Evolutionary conservation across 2,113 vertebrate species (phyloP).

Genomic region (Gobius niger): DNA sequence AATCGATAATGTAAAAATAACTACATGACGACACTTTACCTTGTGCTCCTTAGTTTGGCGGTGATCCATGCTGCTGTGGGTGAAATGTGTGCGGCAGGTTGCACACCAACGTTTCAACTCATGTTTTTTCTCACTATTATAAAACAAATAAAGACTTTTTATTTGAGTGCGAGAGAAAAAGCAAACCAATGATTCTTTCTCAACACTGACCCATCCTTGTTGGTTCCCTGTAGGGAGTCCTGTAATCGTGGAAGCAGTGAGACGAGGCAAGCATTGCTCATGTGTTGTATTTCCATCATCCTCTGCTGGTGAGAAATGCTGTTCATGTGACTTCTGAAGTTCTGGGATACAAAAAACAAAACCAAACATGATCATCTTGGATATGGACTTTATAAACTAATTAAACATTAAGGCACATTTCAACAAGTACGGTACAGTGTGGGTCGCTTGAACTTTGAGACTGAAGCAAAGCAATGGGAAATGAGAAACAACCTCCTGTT

Average conservation of each 20-base stretch:
- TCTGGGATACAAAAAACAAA: slow-evolving; percentile 67
- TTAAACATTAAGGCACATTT: background rate
- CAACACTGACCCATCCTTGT: slow-evolving; percentile 78
- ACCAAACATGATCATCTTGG: background rate
- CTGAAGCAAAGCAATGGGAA: too few relatives aligned
- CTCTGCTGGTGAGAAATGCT: slow-evolving; percentile 90
- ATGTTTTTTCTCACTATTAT: slow-evolving; percentile 79
- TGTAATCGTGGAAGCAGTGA: slow-evolving; percentile 88
- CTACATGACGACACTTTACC: slow-evolving; percentile 72
- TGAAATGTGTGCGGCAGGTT: slow-evolving; percentile 89
- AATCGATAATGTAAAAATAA: background rate
- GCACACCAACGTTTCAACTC: slow-evolving; percentile 85
- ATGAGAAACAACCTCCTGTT: too few relatives aligned
- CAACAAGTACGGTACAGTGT: too few relatives aligned
- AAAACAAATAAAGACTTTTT: background rate
- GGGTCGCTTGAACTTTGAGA: too few relatives aligned
- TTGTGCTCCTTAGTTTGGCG: slow-evolving; percentile 90
- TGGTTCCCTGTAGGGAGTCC: slow-evolving; percentile 78
- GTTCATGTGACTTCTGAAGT: slow-evolving; percentile 91
- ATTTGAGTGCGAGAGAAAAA: background rate
- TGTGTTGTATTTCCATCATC: slow-evolving; percentile 92
- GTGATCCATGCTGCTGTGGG: slow-evolving; percentile 85
- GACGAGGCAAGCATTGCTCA: slow-evolving; percentile 90
- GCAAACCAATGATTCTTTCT: background rate
- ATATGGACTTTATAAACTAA: background rate